Evolutionary conservation across 1,140 invertebrate species (phyloP), one percentile per base, ranked within the genome.

Genomic region (Globodera ellingtonae): DNA sequence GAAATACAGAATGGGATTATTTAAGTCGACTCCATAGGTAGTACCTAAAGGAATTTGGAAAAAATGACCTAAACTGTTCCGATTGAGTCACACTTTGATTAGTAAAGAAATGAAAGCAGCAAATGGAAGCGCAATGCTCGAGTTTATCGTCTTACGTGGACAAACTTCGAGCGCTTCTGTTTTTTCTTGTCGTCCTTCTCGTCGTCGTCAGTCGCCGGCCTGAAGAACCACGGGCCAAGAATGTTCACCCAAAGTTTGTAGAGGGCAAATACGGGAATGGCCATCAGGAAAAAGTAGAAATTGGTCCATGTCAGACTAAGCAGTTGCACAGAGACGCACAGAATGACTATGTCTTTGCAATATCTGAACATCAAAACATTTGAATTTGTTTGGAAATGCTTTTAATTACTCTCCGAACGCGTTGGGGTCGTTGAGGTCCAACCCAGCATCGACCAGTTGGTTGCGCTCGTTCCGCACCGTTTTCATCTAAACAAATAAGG

Each of bases 331-430:
- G 84, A 80, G 18, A 74, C 73, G 24, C 79, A 59, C 13, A 88
- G 79, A 83, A 88, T 88, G 18, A 88, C 80, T 9, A 79, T 73
- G 62, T 88, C 87, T 80, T 89, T 89, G 75, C 84, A 89, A 59
- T 88, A 88, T 75, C 85, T 86, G 84, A 85, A 21, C 13, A 6
- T 18, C n/a, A 48, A 44, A 80, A 71, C 21, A 1, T n/a, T 56
- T 46, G 47, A 65, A 79, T 66, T 35, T 24, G 8, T 44, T 18
- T 48, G n/a, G 69, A 75, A 79, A 79, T 8, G 4, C 18, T 47
- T 21, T 24, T 78, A 72, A 81, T 80, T 83, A 89, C 86, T 89
- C 87, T 67, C 88, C 87, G 59, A 89, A 86, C 15, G 86, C 83
- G 44, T 80, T 59, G 13, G 85, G 86, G 71, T 87, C 85, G 62